Base-by-base conservation (phyloP, 1,140 invertebrate species). In the Carposina sasakii region DNA sequence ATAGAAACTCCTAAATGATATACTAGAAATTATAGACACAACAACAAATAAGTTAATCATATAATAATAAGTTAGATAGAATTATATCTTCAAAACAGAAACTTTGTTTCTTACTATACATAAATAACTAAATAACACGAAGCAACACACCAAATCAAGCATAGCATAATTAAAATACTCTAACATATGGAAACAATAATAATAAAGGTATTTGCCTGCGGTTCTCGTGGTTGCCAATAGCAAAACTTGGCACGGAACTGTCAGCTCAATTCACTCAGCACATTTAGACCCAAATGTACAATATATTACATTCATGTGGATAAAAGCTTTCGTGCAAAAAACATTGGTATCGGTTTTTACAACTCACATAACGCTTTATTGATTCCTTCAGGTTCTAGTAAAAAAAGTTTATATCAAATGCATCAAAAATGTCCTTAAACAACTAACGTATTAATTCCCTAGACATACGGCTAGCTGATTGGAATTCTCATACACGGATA, bases 381-480 rank as follows among this genome's bases (percentile, higher is more conserved):
- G 60, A 67, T 67, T 67, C 65, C 60, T 59, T 64, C 60, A 70
- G 75, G 68, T 81, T 68, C 76, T 84, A 84, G 81, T 82, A 84
- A 84, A 84, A 84, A 84, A 81, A 79, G 76, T 84, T 81, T 71
- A 79, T 84, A 84, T 81, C 81, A 84, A 84, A 84, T 82, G 81
- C 81, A 82, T 82, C 76, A 79, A 81, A 84, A 84, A 84, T 81
- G 72, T 82, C 76, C 81, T 84, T 82, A 82, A 64, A 81, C 73
- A 76, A 77, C 81, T 84, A 84, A 82, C 74, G 68, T 78, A 77
- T 69, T 78, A 76, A 72, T 67, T 54, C 56, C 63, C 71, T 78
- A 74, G 69, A 74, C 67, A 59, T 73, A 76, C 60, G 60, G 67
- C 73, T 79, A 76, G 67, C 68, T 67, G 71, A 71, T 60, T 78